Base-by-base conservation (phyloP, 2,888 invertebrate genomes). In the Zaprionus bogoriensis region DNA sequence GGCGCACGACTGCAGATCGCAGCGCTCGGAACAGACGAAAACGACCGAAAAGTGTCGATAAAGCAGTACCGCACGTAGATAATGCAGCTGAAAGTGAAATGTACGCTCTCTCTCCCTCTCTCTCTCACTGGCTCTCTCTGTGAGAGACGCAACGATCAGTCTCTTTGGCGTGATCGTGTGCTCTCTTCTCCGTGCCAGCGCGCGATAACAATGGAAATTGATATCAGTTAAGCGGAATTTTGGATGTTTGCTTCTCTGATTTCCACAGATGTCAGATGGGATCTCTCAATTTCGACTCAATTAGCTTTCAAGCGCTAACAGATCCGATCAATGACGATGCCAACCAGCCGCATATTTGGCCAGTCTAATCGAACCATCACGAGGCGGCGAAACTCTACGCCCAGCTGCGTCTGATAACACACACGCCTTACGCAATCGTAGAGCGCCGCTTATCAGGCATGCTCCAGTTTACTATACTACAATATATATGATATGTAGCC, bases 301-400 rank as follows among this genome's bases (percentile, higher is more conserved):
- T 87, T 87, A 85, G 71, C 85, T 55, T 52, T 42, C 39, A 55
- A 69, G 54, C 45, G 73, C 61, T 77, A 74, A 61, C 45, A 42
- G 59, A 64, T 57, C 46, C 12, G 22, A 52, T 39, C 38, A 47
- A 52, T 66, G 67, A 55, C 72, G 59, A 67, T 76, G 73, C 72
- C 73, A 72, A 12, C 67, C 38, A 52, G 14, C 57, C 61, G 45
- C 58, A 60, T 42, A 60, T 62, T 45, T 23, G 9, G 23, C 23
- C 5, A 3, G 2, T 44, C 36, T 62, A 71, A 74, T 69, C 45
- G 52, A 48, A 23, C 9, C 7, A 19, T 53, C 74, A 74, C 77
- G 77, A 44, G 17, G 50, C 3, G 14, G n/a, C 14, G 27, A 10
- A 54, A 17, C 48, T 42, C 36, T 46, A n/a, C 53, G 10, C 6